Conservation (phyloP, 2,888 invertebrate species). For the Athalia circularis region DNA sequence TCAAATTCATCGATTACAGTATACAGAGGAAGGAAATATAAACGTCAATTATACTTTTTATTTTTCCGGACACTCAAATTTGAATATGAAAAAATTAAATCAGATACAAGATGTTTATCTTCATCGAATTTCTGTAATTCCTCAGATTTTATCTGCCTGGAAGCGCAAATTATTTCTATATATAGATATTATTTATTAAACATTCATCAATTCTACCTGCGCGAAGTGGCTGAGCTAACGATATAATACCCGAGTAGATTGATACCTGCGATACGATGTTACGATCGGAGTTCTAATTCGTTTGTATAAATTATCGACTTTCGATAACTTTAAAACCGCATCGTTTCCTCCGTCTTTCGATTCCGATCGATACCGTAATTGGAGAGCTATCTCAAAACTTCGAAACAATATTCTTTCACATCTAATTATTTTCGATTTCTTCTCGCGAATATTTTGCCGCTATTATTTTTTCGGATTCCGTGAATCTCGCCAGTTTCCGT, state of each 20-base stretch:
- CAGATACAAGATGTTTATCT: too few relatives aligned
- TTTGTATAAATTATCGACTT: slow-evolving; percentile 34
- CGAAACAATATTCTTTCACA: neutral
- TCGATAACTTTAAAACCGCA: slow-evolving; percentile 17
- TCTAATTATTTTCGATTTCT: neutral
- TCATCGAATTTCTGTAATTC: neutral
- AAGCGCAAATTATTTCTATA: neutral
- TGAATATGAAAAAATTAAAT: too few relatives aligned
- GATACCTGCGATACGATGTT: slow-evolving; percentile 19
- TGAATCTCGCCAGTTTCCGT: slow-evolving; percentile 10
- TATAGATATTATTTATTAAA: neutral
- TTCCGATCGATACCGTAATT: neutral
- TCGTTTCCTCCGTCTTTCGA: neutral
- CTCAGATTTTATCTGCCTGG: neutral
- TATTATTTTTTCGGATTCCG: neutral
- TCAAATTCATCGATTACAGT: too few relatives aligned
- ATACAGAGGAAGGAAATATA: too few relatives aligned
- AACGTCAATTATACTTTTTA: too few relatives aligned
- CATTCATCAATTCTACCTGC: neutral
- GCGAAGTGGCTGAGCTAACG: neutral
- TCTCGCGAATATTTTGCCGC: neutral
- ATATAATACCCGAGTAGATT: neutral
- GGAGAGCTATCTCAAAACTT: neutral
- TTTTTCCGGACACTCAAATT: too few relatives aligned
- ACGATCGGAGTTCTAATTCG: neutral